A percentile compares a stretch with the other conserved stretches of the same genome.
phyloP scores from a whole-genome alignment of 2,113 vertebrate species.

The Rhombomys opimus region DNA sequence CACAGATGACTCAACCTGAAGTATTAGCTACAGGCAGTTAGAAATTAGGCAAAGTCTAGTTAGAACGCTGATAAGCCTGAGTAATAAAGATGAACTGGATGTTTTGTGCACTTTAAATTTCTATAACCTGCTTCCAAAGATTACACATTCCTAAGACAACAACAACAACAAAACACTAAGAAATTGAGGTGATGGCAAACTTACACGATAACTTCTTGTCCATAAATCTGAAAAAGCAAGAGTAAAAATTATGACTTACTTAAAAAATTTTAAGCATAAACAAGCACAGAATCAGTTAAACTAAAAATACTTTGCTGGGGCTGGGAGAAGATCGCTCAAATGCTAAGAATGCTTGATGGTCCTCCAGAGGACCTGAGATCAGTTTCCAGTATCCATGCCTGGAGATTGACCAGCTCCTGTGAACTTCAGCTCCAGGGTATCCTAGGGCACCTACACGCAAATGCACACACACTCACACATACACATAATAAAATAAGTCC shows the following conservation, averaged over 20 bases:
- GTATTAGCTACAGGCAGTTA: background rate
- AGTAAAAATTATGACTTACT: constrained; percentile 12
- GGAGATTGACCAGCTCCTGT: rapidly evolving
- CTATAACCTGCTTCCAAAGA: constrained; percentile 32
- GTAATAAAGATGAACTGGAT: constrained; percentile 6
- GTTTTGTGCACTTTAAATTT: constrained; percentile 22
- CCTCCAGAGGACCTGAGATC: background rate
- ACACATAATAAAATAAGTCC: background rate
- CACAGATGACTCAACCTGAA: background rate
- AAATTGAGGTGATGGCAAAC: constrained; percentile 80
- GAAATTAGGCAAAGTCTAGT: constrained; percentile 23
- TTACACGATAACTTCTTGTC: constrained; percentile 97
- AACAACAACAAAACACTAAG: background rate
- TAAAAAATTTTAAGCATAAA: background rate
- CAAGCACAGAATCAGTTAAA: background rate
- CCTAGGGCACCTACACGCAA: background rate
- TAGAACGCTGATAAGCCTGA: constrained; percentile 42
- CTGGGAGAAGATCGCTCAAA: background rate
- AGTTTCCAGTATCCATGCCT: background rate
- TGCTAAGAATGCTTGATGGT: background rate
- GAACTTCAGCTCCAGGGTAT: background rate
- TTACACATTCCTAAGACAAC: constrained; percentile 7
- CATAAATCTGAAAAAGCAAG: constrained; percentile 92
- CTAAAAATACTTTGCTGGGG: too few relatives aligned
- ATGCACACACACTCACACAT: background rate